These are phyloP conservation scores for Lacanobia oleracea DNA, from an alignment of 2,888 invertebrate genomes.

Conservation along the genomic window DNA sequence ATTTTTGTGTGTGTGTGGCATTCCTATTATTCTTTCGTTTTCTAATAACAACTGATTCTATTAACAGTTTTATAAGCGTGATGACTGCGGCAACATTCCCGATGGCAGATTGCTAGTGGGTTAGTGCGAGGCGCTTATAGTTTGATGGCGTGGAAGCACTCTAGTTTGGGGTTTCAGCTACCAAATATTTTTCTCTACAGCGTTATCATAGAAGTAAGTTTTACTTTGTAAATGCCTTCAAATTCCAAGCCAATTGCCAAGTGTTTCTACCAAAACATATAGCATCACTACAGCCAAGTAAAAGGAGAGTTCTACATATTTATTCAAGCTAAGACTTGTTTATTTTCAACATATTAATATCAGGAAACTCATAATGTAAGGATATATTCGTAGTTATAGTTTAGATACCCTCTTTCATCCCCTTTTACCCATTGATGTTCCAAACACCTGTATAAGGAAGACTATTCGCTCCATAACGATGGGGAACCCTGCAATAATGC, in stretches of 20 bases:
- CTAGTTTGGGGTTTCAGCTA: not conserved
- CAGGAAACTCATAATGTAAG: not conserved
- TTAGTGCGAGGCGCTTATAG: constrained; percentile 21
- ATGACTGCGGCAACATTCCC: constrained; percentile 2
- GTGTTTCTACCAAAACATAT: not conserved
- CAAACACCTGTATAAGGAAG: constrained; percentile 41
- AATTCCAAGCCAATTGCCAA: no score
- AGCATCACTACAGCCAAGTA: no score
- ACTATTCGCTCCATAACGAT: constrained; percentile 33
- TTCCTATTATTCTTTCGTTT: no score
- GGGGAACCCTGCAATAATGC: constrained; percentile 41
- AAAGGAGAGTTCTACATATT: no score
- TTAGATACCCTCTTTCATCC: constrained; percentile 8
- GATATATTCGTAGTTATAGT: constrained; percentile 14
- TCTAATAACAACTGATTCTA: not conserved
- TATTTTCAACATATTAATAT: constrained; percentile 8
- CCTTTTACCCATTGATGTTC: constrained; percentile 33
- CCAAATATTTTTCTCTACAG: not conserved
- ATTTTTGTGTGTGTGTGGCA: no score
- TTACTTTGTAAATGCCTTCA: not conserved
- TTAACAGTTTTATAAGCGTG: not conserved
- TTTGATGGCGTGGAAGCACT: not conserved
- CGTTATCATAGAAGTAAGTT: not conserved
- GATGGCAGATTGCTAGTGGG: constrained; percentile 6
- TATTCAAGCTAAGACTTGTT: no score